phyloP scores from a whole-genome alignment of 2,888 invertebrate species.

The Sarcophaga caerulescens region DNA sequence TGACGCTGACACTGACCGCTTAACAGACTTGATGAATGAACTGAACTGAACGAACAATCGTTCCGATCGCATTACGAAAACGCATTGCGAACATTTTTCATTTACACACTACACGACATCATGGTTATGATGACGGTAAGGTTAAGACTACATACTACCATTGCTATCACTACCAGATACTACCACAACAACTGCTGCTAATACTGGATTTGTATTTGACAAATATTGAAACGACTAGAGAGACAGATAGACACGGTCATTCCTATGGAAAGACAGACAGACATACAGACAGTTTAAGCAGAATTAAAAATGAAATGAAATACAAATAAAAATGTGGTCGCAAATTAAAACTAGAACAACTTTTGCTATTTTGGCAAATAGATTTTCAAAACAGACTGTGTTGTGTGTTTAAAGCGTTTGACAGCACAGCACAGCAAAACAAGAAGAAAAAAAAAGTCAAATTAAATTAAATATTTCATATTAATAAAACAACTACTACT shows the following conservation, averaged over 20 bases:
- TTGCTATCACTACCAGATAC: conserved; percentile 43
- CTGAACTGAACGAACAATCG: conserved; percentile 23
- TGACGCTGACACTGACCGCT: conserved; percentile 68
- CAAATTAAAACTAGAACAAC: conserved; percentile 67
- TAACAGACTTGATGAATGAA: conserved; percentile 60
- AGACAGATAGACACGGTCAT: neutral
- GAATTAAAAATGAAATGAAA: neutral
- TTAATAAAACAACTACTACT: conserved; percentile 53
- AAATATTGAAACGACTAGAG: conserved; percentile 5
- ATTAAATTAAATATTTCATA: conserved; percentile 5
- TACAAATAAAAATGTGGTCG: conserved; percentile 53
- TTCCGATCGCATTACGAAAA: conserved; percentile 37
- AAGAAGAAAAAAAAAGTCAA: neutral
- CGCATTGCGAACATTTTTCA: conserved; percentile 60
- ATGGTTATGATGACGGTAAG: conserved; percentile 38
- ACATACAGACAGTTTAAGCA: neutral
- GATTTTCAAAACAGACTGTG: conserved; percentile 44
- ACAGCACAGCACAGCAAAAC: neutral
- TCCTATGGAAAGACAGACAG: conserved; percentile 13
- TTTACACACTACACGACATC: conserved; percentile 25
- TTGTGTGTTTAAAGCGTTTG: conserved; percentile 21
- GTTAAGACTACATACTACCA: conserved; percentile 48
- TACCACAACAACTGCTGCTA: conserved; percentile 3
- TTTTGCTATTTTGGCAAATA: conserved; percentile 67
- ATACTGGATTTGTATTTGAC: conserved; percentile 33